phyloP scores from a whole-genome alignment of 1,140 invertebrate genomes.

The Nylanderia fulva region DNA sequence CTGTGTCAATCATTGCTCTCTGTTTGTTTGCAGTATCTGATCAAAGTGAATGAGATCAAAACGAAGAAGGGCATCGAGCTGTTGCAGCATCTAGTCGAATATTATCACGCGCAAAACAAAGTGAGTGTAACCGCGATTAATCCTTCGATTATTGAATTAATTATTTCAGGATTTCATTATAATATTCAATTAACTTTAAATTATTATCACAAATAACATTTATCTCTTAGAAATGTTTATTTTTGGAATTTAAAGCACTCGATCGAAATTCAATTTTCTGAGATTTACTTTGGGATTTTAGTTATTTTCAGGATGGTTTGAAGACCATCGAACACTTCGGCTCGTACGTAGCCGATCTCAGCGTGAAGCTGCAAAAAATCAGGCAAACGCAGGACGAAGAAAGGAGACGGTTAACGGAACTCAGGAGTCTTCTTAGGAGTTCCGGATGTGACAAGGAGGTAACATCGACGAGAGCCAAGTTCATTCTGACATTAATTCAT shows the following conservation, averaged over 20 bases:
- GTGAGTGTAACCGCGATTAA: conserved; percentile 87
- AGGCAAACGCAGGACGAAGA: conserved; percentile 97
- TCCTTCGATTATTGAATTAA: background rate
- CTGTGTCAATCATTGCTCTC: conserved; percentile 15
- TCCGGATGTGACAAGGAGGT: conserved; percentile 95
- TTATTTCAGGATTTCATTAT: background rate
- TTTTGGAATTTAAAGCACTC: background rate
- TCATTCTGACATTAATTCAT: background rate
- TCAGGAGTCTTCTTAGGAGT: conserved; percentile 94
- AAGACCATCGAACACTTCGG: conserved; percentile 99
- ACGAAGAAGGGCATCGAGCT: conserved; percentile 99
- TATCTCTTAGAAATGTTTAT: background rate
- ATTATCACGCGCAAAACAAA: conserved; percentile 99
- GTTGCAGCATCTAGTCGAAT: conserved; percentile 97
- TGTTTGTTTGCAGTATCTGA: conserved; percentile 93
- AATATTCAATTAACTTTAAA: background rate
- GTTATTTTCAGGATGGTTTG: conserved; percentile 97
- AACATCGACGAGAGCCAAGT: conserved; percentile 48
- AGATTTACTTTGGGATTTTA: conserved; percentile 81
- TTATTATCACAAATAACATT: background rate
- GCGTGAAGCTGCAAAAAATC: conserved; percentile 95
- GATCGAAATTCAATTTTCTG: conserved; percentile 34
- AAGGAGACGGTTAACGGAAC: conserved; percentile 92
- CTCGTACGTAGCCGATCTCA: conserved; percentile 96
- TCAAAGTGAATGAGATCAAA: conserved; percentile 99